Base-by-base conservation (phyloP, 2,888 invertebrate genomes). In the Drosophila longiperda region DNA sequence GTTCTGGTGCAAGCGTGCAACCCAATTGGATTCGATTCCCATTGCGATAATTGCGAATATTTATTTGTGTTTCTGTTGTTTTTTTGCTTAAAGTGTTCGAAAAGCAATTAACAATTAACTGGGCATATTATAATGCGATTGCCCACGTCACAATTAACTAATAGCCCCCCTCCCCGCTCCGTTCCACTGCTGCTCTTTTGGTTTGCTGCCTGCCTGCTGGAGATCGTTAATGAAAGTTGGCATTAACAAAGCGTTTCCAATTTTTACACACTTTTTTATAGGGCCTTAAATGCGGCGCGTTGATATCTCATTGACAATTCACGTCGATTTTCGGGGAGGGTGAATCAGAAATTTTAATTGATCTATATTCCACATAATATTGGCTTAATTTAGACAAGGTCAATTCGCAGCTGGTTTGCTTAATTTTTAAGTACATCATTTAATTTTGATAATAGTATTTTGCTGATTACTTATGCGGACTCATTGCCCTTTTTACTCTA, bases 41-140 rank as follows among this genome's bases (percentile, higher is more conserved):
- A 66, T 71, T 66, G 70, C 73, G 69, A 73, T 88, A 88, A 83
- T 88, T 83, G 66, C 68, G 66, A 70, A 68, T 75, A 75, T 85
- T 83, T 36, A 36, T 82, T 84, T 54, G 17, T 54, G 17, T 8
- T 45, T 26, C 26, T 26, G 26, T 45, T 45, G 45, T 8, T 87
- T 69, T 66, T 85, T 82, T 89, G 69, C 78, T 82, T 78, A 78
- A 86, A 89, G 83, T 90, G 90, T 87, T 88, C 86, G 81, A 49
- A 81, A 88, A 62, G 87, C 79, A 81, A 88, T 87, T 90, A 88
- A 82, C 85, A 87, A 85, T 86, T 81, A 85, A 86, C 75, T 82
- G 84, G 71, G 50, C 87, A 80, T 74, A 83, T 78, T 79, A 87
- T 76, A 86, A 88, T 88, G 69, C 69, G 81, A 78, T 87, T 82